These are phyloP conservation scores for Drosophila cracens DNA, from an alignment of 2,888 invertebrate genomes.

Conservation along the genomic window DNA sequence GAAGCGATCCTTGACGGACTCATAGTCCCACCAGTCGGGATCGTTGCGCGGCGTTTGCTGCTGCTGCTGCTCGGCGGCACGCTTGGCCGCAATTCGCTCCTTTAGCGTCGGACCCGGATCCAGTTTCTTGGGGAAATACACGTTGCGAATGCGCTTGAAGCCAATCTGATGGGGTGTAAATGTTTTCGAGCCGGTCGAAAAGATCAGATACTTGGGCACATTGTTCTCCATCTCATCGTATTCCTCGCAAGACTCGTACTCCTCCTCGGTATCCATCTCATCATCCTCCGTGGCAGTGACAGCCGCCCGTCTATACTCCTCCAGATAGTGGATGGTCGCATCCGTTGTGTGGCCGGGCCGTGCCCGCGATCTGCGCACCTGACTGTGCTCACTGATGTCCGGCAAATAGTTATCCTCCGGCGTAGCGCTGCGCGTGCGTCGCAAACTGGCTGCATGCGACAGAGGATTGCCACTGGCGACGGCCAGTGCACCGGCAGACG, in stretches of 20 bases:
- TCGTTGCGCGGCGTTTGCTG: constrained; percentile 86
- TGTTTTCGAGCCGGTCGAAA: constrained; percentile 92
- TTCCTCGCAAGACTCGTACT: constrained; percentile 80
- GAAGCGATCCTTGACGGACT: constrained; percentile 89
- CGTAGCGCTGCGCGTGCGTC: constrained; percentile 60
- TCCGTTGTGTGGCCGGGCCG: constrained; percentile 54
- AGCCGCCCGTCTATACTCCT: constrained; percentile 86
- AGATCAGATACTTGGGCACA: constrained; percentile 88
- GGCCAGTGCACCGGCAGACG: constrained; percentile 13
- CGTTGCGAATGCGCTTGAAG: constrained; percentile 90
- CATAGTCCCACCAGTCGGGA: constrained; percentile 89
- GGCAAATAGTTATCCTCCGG: constrained; percentile 65
- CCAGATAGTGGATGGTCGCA: constrained; percentile 87
- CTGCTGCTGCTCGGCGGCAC: constrained; percentile 62
- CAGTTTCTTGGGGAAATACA: constrained; percentile 89
- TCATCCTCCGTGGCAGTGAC: constrained; percentile 44
- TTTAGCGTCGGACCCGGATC: constrained; percentile 89
- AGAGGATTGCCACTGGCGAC: constrained; percentile 79
- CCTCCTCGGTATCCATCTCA: constrained; percentile 44
- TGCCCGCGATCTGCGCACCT: constrained; percentile 45
- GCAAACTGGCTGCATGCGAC: constrained; percentile 77
- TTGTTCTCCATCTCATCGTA: constrained; percentile 88
- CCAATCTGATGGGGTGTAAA: constrained; percentile 94
- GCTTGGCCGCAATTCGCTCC: constrained; percentile 88
- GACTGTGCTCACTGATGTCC: constrained; percentile 63